Percentiles rank a stretch among this genome's conserved stretches.
These are phyloP conservation scores for Drosophila atripex DNA, from an alignment of 2,888 invertebrate genomes.

Conservation along the genomic window DNA sequence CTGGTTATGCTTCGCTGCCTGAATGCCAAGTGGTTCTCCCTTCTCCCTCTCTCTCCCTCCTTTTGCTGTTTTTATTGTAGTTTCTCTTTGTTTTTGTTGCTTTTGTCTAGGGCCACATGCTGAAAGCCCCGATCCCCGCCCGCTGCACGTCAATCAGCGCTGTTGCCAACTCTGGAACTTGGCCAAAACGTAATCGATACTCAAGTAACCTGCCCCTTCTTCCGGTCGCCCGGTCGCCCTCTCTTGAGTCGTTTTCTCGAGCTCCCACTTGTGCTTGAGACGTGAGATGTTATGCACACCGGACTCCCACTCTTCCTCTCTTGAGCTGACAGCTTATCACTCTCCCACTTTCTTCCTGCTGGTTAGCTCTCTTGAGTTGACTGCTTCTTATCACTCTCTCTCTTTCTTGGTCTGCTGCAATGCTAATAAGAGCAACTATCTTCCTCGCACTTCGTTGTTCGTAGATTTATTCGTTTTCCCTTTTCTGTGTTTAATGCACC, in stretches of 20 bases:
- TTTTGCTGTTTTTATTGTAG: conserved; percentile 22
- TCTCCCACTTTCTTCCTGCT: background rate
- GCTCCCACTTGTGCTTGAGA: background rate
- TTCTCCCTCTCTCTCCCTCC: conserved; percentile 15
- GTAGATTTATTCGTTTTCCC: conserved; percentile 59
- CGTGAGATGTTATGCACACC: background rate
- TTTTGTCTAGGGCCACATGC: conserved; percentile 66
- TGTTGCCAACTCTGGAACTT: conserved; percentile 24
- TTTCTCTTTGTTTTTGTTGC: conserved; percentile 21
- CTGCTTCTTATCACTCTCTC: conserved; percentile 4
- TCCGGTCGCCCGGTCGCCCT: conserved; percentile 8
- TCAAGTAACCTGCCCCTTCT: conserved; percentile 39
- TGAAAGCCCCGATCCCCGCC: conserved; percentile 34
- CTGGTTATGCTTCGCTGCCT: conserved; percentile 57
- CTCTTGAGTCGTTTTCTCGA: conserved; percentile 1
- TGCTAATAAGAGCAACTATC: conserved; percentile 18
- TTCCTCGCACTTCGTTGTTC: conserved; percentile 46
- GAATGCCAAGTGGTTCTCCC: conserved; percentile 64
- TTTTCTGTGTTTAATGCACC: conserved; percentile 29
- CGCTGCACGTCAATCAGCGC: conserved; percentile 36
- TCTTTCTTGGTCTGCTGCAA: background rate
- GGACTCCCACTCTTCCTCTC: background rate
- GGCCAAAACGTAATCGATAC: conserved; percentile 39
- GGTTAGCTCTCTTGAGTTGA: background rate
- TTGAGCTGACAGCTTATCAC: conserved; percentile 4